Conservation (phyloP, 2,797 vertebrate species). For the Anolis apletophallus region DNA sequence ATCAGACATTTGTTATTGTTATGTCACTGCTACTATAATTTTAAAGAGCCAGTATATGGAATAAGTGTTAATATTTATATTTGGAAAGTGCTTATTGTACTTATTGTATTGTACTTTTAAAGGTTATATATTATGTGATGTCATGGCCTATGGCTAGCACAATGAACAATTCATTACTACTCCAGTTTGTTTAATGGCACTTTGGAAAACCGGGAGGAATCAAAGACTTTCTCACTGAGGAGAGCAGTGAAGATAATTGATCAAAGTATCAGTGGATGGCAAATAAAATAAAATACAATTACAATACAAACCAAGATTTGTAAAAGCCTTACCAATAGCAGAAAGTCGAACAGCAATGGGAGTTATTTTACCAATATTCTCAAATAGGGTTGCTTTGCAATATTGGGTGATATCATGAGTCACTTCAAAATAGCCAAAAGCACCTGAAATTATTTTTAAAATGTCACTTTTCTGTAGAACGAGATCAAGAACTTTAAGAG, state of each 20-base stretch:
- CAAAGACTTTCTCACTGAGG: neutral
- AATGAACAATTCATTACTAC: too few relatives aligned
- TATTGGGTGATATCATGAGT: conserved; percentile 92
- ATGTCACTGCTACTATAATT: too few relatives aligned
- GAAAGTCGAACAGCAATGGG: conserved; percentile 92
- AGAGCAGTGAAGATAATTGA: neutral
- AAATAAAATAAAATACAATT: neutral
- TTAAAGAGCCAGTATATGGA: too few relatives aligned
- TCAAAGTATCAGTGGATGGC: neutral
- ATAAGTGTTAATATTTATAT: too few relatives aligned
- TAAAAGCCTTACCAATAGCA: conserved; percentile 88
- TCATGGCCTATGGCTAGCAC: too few relatives aligned
- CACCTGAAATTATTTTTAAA: conserved; percentile 78
- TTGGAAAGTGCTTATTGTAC: too few relatives aligned
- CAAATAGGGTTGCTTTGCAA: conserved; percentile 92
- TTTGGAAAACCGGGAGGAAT: neutral
- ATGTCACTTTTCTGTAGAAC: neutral
- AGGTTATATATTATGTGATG: too few relatives aligned
- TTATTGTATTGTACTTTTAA: too few relatives aligned
- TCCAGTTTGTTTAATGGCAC: neutral
- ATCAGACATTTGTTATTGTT: too few relatives aligned
- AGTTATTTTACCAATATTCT: conserved; percentile 91
- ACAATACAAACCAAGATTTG: neutral
- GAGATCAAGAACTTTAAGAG: neutral
- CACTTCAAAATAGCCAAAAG: conserved; percentile 97